Base-by-base conservation (phyloP, 2,797 vertebrate genomes). In the Brotula barbata region DNA sequence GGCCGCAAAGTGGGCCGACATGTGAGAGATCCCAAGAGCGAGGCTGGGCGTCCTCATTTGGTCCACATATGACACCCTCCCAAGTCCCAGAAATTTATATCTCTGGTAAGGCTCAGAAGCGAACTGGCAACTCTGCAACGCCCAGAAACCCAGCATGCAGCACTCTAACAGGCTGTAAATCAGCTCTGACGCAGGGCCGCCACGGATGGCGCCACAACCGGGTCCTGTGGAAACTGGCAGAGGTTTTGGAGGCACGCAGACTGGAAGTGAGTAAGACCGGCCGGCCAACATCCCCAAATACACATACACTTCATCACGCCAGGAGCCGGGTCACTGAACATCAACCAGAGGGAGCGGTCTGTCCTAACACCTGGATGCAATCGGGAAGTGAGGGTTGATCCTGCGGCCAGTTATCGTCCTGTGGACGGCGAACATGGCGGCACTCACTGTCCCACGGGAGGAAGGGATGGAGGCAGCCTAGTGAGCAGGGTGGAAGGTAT, bases 121-220 rank as follows among this genome's bases (percentile, higher is more conserved):
- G 14, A 25, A 16, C 1, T 21, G 42, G 10, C 19, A 12, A 3
- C 42, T 22, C 20, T 19, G 42, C 7, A 20, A 12, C 20, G 25
- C 42, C 42, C 42, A 44, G 42, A 44, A 44, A 16, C 42, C 19
- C 5, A 44, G 42, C 42, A 12, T 44, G 42, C 42, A 44, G 17
- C 42, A 19, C 17, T 28, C 25, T 28, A 28, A 4, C 25, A 28
- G 25, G 8, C 25, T 28, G 25, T 8, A 28, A 8, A 8, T 28
- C 25, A 28, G 25, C 25, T 28, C 4, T 28, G 4, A 28, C 25
- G 4, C 25, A 28, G 25, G 25, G 25, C 4, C 25, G 8, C 4
- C 8, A 28, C 8, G 4, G 8, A 28, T 28, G 25, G 25, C 25
- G 8, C 25, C 25, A 28, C 25, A 4, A 28, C 25, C 25, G 25